phyloP scores from a whole-genome alignment of 2,113 vertebrate species.

The Toxostoma redivivum region DNA sequence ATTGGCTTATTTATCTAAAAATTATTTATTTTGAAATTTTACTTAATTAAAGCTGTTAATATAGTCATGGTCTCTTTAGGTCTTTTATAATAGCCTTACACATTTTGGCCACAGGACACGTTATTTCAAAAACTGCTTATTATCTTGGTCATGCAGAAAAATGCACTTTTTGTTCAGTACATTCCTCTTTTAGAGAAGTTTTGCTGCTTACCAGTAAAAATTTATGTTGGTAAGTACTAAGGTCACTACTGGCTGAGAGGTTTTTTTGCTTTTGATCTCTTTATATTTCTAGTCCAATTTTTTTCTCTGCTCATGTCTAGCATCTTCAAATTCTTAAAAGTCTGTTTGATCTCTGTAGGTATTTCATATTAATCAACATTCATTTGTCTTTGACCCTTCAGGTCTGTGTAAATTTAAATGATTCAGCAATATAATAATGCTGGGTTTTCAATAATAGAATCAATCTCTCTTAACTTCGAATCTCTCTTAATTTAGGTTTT shows the following conservation, averaged over 20 bases:
- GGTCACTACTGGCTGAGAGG: neutral
- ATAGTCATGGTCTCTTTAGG: neutral
- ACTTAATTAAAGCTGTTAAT: neutral
- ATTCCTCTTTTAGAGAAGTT: neutral
- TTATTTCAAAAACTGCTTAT: neutral
- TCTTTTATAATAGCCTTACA: neutral
- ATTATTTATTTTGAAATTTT: neutral
- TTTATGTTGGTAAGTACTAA: neutral
- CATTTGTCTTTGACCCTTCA: neutral
- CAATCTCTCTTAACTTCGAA: neutral
- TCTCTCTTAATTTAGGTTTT: neutral
- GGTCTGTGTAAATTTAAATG: neutral
- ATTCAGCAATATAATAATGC: neutral
- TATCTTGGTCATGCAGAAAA: neutral
- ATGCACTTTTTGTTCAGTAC: neutral
- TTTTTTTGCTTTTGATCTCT: neutral
- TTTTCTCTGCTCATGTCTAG: neutral
- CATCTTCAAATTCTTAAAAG: neutral
- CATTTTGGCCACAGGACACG: neutral
- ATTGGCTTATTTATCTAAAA: neutral
- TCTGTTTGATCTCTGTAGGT: neutral
- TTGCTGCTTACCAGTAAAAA: neutral
- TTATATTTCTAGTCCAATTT: neutral
- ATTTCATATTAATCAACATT: neutral
- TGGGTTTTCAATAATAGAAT: neutral